Percentiles rank a stretch among this genome's conserved stretches.
Evolutionary conservation across 35 echinoderm and acorn worm species (phyloP).

Genomic region (Heliocidaris erythrogramma): DNA sequence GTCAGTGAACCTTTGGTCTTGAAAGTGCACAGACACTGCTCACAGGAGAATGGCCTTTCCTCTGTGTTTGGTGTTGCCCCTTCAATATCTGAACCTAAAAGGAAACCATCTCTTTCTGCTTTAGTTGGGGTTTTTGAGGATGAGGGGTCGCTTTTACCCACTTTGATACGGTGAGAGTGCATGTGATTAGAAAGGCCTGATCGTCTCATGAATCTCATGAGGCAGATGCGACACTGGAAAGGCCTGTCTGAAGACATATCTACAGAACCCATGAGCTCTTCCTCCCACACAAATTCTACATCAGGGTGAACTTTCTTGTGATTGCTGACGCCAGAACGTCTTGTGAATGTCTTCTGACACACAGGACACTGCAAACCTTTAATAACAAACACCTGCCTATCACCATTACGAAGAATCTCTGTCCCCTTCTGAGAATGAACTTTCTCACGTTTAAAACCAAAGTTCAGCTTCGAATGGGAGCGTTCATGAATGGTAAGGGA

Average conservation of each 20-base stretch:
- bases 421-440: not conserved
- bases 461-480: slow-evolving; percentile 8
- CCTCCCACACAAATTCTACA: slow-evolving; percentile 14
- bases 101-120: not conserved
- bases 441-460: not conserved
- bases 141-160: not conserved
- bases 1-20: slow-evolving; percentile 18
- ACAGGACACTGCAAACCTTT: slow-evolving; percentile 27
- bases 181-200: slow-evolving; percentile 40
- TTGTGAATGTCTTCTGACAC: slow-evolving; percentile 7
- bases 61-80: not conserved
- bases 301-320: slow-evolving; percentile 21
- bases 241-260: not conserved
- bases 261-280: not conserved
- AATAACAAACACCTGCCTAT: slow-evolving; percentile 6
- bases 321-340: slow-evolving; percentile 31
- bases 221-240: not conserved
- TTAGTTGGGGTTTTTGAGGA: not conserved
- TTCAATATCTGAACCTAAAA: not conserved
- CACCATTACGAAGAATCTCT: not conserved
- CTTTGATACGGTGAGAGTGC: slow-evolving; percentile 29
- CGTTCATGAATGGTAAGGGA: slow-evolving; percentile 18
- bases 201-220: not conserved
- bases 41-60: slow-evolving; percentile 17
- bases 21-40: slow-evolving; percentile 32